Conservation (phyloP, 2,888 invertebrate genomes). For the Xestobium rufovillosum region DNA sequence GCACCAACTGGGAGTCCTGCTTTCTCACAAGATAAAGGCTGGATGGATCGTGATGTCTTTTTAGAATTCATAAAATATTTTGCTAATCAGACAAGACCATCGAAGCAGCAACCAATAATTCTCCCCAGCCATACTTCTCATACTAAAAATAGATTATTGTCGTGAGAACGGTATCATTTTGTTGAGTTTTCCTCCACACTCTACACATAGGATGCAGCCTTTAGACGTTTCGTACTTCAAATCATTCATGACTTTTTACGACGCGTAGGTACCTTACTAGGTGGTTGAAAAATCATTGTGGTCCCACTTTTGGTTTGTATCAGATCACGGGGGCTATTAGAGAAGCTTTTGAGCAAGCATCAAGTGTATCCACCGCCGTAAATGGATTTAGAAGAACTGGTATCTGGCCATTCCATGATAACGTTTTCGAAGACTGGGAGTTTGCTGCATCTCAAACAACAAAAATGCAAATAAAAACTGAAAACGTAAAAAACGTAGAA, state of each 20-base stretch:
- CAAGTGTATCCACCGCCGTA: constrained; percentile 9
- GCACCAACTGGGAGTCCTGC: constrained; percentile 10
- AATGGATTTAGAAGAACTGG: constrained; percentile 12
- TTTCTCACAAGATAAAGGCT: constrained; percentile 8
- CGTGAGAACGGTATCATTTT: constrained; percentile 1
- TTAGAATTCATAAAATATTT: constrained; percentile 16
- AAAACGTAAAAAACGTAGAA: too few species aligned
- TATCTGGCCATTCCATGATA: constrained; percentile 12
- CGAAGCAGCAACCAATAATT: constrained; percentile 9
- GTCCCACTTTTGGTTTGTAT: constrained; percentile 6
- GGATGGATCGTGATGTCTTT: constrained; percentile 13
- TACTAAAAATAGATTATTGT: constrained; percentile 1
- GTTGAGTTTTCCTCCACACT: background rate
- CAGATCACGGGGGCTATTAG: constrained; percentile 11
- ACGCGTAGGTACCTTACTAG: background rate
- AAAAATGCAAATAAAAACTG: too few species aligned
- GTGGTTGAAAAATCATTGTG: constrained; percentile 4
- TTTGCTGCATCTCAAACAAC: too few species aligned
- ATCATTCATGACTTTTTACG: background rate
- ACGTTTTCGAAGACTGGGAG: constrained; percentile 4
- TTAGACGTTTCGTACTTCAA: constrained; percentile 1
- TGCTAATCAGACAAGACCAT: constrained; percentile 16
- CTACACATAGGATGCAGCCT: too few species aligned
- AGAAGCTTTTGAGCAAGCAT: constrained; percentile 11
- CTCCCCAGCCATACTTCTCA: background rate